phyloP scores from a whole-genome alignment of 2,113 vertebrate genomes.

The Brevimyrus niger region DNA sequence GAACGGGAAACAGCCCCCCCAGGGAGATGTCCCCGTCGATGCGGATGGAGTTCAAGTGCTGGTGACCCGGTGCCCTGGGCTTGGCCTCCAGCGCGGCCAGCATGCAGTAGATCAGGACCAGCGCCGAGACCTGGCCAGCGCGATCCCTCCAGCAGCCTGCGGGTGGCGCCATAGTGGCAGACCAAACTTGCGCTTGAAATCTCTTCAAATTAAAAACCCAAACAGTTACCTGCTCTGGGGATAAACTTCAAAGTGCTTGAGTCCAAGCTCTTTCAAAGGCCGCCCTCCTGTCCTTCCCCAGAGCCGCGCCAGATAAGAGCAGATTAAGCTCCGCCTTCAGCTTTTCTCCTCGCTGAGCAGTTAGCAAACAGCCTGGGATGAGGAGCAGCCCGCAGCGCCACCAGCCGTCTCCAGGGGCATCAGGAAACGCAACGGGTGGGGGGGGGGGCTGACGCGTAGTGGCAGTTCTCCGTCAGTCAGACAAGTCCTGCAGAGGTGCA shows the following conservation, averaged over 20 bases:
- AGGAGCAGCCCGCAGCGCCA: conserved; percentile 32
- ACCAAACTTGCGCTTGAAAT: conserved; percentile 46
- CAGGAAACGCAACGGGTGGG: conserved; percentile 38
- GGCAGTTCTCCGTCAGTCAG: conserved; percentile 23
- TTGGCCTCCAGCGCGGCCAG: conserved; percentile 63
- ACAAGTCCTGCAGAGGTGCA: not conserved
- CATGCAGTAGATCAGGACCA: conserved; percentile 53
- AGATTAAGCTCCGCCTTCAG: conserved; percentile 33
- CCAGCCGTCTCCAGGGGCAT: conserved; percentile 35
- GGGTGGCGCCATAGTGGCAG: conserved; percentile 49
- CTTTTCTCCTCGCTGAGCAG: conserved; percentile 30
- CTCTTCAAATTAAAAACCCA: conserved; percentile 42
- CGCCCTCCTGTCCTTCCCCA: conserved; percentile 39
- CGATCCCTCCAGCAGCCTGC: conserved; percentile 39
- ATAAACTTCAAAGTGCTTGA: conserved; percentile 35
- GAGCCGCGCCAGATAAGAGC: conserved; percentile 17
- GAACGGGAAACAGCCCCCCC: conserved; percentile 88
- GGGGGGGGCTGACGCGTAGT: no score
- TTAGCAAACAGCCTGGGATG: conserved; percentile 35
- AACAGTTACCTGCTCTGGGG: conserved; percentile 33
- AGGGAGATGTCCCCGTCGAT: conserved; percentile 93
- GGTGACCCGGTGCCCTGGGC: conserved; percentile 76
- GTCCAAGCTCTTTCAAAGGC: conserved; percentile 44
- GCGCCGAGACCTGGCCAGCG: conserved; percentile 31
- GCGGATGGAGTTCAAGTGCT: conserved; percentile 91